Conservation (phyloP, 2,113 vertebrate species). For the mouse (Mus musculus) region DNA sequence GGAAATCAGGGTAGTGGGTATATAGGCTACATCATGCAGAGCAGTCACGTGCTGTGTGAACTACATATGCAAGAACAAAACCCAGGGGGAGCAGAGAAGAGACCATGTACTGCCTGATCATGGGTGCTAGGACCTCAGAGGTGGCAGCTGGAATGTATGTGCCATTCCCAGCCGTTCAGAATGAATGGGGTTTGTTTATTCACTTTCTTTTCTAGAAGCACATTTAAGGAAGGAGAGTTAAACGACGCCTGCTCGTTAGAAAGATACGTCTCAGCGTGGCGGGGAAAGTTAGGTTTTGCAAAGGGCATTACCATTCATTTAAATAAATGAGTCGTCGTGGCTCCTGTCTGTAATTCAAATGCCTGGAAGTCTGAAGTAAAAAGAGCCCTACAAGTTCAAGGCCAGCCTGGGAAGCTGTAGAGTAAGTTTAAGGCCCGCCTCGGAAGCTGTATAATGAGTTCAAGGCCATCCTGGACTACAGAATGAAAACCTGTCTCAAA, state of each 20-base stretch:
- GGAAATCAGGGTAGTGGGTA: neutral
- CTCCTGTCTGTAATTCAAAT: neutral
- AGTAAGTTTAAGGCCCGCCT: neutral
- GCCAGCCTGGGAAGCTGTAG: neutral
- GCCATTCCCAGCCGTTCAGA: neutral
- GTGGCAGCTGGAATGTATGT: fast-evolving
- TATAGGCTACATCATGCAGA: neutral
- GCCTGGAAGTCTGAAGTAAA: neutral
- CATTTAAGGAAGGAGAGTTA: neutral
- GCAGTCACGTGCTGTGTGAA: neutral
- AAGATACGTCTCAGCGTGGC: neutral
- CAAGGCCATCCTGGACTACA: neutral
- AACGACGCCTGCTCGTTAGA: neutral
- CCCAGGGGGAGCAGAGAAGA: neutral
- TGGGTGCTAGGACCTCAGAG: neutral
- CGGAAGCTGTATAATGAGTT: neutral
- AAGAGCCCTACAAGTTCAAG: neutral
- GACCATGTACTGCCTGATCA: fast-evolving
- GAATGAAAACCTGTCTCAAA: neutral
- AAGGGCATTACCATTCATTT: neutral
- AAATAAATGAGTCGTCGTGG: too few relatives aligned
- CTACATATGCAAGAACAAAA: neutral
- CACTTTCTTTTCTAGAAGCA: neutral
- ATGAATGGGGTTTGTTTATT: neutral
- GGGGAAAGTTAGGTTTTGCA: neutral